Evolutionary conservation across 2,113 vertebrate genomes (phyloP).

Genomic region (Tragelaphus buxtoni): DNA sequence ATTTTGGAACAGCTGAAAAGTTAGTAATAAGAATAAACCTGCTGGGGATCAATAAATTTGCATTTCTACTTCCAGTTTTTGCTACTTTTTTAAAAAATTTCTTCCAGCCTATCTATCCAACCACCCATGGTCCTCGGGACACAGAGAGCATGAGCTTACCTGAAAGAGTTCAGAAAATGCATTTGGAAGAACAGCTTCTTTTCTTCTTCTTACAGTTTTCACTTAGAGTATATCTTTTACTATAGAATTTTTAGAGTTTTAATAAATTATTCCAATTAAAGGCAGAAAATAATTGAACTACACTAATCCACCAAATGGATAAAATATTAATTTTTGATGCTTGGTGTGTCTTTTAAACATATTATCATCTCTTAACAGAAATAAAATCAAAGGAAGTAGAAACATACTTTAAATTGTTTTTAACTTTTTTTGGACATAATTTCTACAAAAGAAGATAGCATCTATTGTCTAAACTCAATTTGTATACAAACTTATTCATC

Average conservation of each 20-base stretch:
- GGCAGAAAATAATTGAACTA: background rate
- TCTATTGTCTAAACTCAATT: background rate
- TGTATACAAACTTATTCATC: background rate
- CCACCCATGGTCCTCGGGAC: background rate
- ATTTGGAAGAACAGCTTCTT: background rate
- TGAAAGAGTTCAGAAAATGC: slow-evolving; percentile 7
- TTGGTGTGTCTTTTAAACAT: background rate
- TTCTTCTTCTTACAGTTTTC: background rate
- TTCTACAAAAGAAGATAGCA: background rate
- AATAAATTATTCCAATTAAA: background rate
- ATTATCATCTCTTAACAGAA: background rate
- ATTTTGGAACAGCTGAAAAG: slow-evolving; percentile 46
- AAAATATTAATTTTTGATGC: background rate
- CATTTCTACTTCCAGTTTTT: slow-evolving; percentile 33
- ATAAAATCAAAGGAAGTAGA: background rate
- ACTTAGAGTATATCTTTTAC: background rate
- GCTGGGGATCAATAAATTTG: slow-evolving; percentile 57
- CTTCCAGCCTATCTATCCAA: background rate
- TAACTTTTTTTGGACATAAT: background rate
- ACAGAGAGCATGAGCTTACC: background rate
- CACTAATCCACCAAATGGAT: background rate
- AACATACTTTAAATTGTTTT: background rate
- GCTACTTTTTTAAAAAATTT: background rate
- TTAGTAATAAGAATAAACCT: slow-evolving; percentile 53
- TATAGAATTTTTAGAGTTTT: background rate